These are phyloP conservation scores for Parasteatoda tepidariorum DNA, from an alignment of 1,140 invertebrate genomes.

Conservation along the genomic window DNA sequence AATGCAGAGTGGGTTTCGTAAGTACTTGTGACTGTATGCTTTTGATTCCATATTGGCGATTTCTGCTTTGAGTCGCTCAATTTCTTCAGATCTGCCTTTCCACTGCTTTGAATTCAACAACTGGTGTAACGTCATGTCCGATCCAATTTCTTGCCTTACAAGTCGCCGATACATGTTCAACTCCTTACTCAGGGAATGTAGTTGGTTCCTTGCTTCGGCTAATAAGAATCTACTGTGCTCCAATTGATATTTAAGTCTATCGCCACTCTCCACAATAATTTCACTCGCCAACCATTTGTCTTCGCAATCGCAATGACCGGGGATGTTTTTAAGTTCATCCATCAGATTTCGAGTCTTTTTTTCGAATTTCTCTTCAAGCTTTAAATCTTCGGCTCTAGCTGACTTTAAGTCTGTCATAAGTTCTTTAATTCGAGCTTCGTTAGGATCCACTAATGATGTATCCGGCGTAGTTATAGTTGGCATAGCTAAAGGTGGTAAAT, in stretches of 20 bases:
- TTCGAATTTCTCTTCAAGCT: constrained; percentile 13
- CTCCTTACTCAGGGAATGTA: constrained; percentile 27
- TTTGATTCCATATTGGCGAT: constrained; percentile 28
- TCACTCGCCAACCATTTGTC: not conserved
- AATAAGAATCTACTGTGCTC: constrained; percentile 34
- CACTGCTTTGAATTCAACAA: not conserved
- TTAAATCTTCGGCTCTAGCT: not conserved
- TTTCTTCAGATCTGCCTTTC: constrained; percentile 36
- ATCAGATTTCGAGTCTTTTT: not conserved
- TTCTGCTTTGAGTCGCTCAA: constrained; percentile 18
- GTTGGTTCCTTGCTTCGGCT: constrained; percentile 20
- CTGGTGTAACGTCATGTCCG: not conserved
- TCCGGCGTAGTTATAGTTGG: not conserved
- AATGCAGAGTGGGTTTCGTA: constrained; percentile 15
- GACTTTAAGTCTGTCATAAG: not conserved
- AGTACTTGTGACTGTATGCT: constrained; percentile 25
- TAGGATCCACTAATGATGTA: not conserved
- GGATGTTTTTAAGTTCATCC: not conserved
- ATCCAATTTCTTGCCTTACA: not conserved
- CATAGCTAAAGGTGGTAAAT: not conserved
- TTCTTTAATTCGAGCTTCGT: not conserved
- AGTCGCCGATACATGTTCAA: not conserved
- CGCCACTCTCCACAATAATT: not conserved
- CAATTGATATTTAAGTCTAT: constrained; percentile 2
- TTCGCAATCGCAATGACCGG: not conserved